Base-by-base conservation (phyloP, 2,888 invertebrate genomes). In the Quadroppia sp. region DNA sequence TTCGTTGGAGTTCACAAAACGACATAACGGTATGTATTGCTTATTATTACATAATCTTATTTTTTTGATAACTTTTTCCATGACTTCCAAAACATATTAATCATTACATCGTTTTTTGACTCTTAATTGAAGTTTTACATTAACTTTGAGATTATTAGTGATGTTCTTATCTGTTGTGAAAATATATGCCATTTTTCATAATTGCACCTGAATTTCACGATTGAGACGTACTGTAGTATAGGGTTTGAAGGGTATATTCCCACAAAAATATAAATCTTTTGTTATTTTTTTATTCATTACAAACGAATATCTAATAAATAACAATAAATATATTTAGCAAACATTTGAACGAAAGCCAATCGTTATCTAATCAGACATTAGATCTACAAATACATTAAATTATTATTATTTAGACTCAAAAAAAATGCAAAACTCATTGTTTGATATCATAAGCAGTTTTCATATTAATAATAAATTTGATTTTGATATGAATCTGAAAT, bases 11-110 rank as follows among this genome's bases (percentile, higher is more conserved):
- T 67, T 67, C 42, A 67, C 25, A 13, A 67, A 67, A 40, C 7
- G 40, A 67, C 67, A 67, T 67, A 67, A 67, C 42, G 64, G 64
- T 64, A 64, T 64, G 40, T 61, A 61, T 53, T 4, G 1, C 11
- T 23, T 50, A 20, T n/a, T 20, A n/a, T 20, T n/a, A n/a, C 2
- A 3, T 50, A 7, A 45, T 45, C 15, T 4, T 45, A 45, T 45
- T 20, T 53, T 23, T 53, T 53, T 53, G 25, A 53, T 53, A 23
- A 53, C 25, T n/a, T n/a, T n/a, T n/a, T n/a, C n/a, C n/a, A n/a
- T n/a, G n/a, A n/a, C n/a, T n/a, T n/a, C n/a, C n/a, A n/a, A n/a
- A n/a, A n/a, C n/a, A n/a, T n/a, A n/a, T n/a, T n/a, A n/a, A n/a
- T n/a, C n/a, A n/a, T n/a, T n/a, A n/a, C n/a, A n/a, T n/a, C n/a